Base-by-base conservation (phyloP, 2,888 invertebrate species). In the Lottia scabra region DNA sequence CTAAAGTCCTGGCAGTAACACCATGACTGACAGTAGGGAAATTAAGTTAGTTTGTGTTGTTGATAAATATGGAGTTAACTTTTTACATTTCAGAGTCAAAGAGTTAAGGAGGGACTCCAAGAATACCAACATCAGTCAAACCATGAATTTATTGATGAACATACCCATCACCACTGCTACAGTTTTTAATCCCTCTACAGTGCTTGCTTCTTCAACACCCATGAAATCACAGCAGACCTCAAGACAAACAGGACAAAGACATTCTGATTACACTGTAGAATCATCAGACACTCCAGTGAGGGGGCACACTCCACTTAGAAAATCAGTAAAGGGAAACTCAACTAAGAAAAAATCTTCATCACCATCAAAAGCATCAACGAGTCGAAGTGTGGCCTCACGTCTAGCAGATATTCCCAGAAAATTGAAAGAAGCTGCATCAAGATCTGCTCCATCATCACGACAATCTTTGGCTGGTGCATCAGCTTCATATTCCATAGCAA, bases 131-230 rank as follows among this genome's bases (percentile, higher is more conserved):
- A 76, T 78, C 38, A 81, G 82, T 65, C 78, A 78, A 27, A 81
- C 80, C 65, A 80, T 83, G 66, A 82, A 83, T 67, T 80, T 84
- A 16, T 72, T 85, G 44, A 83, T 85, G 83, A 85, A 85, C 73
- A 85, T 85, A 65, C 85, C 85, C 16, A 79, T 81, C n/a, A 79
- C 83, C 27, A 82, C 81, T 8, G 85, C 85, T 13, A 82, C 84
- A 23, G 75, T 83, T 26, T 87, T 87, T 72, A 84, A 87, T 70
- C 86, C 86, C 6, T 81, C 83, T 56, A 85, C 83, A 65, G 81
- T 87, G 48, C 73, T 83, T 15, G 84, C 84, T 71, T 84, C 83
- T 13, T 86, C 86, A 16, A 87, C 86, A 10, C 87, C 87, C 13
- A 81, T 83, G 77, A 78, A 81, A 71, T 77, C 76, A 4, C 78